Percentiles rank a stretch among this genome's conserved stretches.
phyloP scores from a whole-genome alignment of 2,888 invertebrate genomes.

The Andricus curvator region DNA sequence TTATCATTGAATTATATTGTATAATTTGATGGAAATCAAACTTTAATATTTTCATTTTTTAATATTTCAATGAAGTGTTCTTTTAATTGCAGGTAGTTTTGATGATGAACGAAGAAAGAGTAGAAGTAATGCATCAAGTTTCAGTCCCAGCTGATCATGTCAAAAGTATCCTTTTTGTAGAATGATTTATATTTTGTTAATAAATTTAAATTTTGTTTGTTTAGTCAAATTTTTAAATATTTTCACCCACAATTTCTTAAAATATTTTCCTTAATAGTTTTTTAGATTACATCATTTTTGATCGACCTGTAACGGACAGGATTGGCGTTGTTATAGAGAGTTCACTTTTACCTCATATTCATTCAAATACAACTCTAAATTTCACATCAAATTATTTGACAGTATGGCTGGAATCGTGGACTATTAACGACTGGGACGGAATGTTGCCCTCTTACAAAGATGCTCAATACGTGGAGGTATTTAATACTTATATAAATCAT shows the following conservation, averaged over 20 bases:
- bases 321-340: slow-evolving; percentile 82
- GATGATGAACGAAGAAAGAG: slow-evolving; percentile 85
- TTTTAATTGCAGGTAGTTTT: slow-evolving; percentile 78
- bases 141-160: slow-evolving; percentile 80
- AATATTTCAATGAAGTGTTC: slow-evolving; percentile 24
- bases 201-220: background rate
- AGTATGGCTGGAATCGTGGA: slow-evolving; percentile 79
- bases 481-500: background rate
- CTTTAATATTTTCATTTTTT: too few species aligned
- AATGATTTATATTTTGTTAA: background rate
- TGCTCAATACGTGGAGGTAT: background rate
- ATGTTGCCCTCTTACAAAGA: background rate
- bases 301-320: slow-evolving; percentile 75
- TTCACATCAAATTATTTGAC: slow-evolving; percentile 77
- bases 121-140: slow-evolving; percentile 82
- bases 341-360: slow-evolving; percentile 80
- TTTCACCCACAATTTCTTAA: background rate
- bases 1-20: background rate
- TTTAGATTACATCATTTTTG: slow-evolving; percentile 61
- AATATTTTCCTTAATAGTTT: background rate
- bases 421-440: slow-evolving; percentile 63
- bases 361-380: slow-evolving; percentile 77
- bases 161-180: slow-evolving; percentile 78
- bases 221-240: background rate
- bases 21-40: background rate